phyloP scores from a whole-genome alignment of 2,113 vertebrate genomes.

The Baryphthengus martii region DNA sequence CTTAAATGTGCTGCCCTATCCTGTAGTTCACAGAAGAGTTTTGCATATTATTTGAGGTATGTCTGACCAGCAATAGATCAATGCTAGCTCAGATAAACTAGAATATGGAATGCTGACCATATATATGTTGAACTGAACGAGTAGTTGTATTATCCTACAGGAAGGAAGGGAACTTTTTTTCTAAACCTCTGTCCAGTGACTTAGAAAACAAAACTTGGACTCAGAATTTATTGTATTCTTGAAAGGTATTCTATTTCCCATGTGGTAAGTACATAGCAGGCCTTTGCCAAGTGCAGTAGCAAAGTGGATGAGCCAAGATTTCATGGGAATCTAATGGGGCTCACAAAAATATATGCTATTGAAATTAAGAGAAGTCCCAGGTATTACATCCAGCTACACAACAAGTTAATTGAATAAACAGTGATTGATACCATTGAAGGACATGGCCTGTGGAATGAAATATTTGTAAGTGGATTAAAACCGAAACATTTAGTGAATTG shows the following conservation, averaged over 20 bases:
- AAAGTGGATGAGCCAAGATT: neutral
- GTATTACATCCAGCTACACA: neutral
- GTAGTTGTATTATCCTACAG: neutral
- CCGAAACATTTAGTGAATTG: neutral
- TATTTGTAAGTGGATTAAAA: neutral
- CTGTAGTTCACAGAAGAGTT: neutral
- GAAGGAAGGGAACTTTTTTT: neutral
- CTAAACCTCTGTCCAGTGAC: neutral
- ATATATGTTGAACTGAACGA: neutral
- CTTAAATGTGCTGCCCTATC: neutral
- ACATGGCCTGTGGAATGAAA: neutral
- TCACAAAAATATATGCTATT: neutral
- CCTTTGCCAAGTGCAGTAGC: neutral
- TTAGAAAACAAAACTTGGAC: neutral
- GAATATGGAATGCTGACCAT: neutral
- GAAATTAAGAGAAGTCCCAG: neutral
- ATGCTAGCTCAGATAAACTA: neutral
- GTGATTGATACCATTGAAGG: neutral
- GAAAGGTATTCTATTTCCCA: neutral
- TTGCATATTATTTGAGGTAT: neutral
- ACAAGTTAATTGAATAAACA: neutral
- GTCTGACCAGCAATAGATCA: neutral
- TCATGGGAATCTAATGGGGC: neutral
- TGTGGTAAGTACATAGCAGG: rapidly evolving
- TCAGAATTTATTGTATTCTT: neutral